Conservation (phyloP, 2,888 invertebrate species). For the Lasioglossum morio region DNA sequence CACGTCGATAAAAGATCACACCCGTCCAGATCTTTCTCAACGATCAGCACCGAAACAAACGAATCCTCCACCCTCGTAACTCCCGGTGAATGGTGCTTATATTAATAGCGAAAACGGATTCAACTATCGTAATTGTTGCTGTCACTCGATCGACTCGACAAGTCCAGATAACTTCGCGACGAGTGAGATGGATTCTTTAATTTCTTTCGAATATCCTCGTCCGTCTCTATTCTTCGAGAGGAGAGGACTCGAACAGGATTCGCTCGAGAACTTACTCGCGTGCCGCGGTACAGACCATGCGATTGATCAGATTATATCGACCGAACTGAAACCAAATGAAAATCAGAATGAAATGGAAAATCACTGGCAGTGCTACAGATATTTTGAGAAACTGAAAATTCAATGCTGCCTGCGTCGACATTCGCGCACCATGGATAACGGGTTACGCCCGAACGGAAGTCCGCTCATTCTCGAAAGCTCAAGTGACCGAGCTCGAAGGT, state of each 20-base stretch:
- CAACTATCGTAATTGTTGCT: background rate
- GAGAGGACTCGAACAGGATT: background rate
- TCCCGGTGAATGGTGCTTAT: background rate
- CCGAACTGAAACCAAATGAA: background rate
- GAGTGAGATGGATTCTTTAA: background rate
- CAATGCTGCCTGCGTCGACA: background rate
- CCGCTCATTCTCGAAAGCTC: background rate
- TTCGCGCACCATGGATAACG: background rate
- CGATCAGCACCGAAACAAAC: background rate
- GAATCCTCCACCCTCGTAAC: background rate
- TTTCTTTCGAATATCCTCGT: background rate
- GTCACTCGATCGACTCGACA: background rate
- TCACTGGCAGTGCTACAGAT: background rate
- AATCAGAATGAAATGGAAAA: background rate
- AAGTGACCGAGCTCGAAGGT: slow-evolving; percentile 12
- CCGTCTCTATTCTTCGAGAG: background rate
- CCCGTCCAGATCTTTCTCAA: too few species aligned
- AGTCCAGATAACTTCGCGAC: too few species aligned
- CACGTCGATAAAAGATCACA: slow-evolving; percentile 3
- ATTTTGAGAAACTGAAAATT: background rate
- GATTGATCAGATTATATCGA: background rate
- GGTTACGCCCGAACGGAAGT: background rate
- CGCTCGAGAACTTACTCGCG: background rate
- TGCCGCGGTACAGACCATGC: background rate
- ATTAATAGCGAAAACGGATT: background rate